Percentiles rank a stretch among this genome's conserved stretches.
Evolutionary conservation across 2,113 vertebrate species (phyloP).

Genomic region (Eulemur macaco): DNA sequence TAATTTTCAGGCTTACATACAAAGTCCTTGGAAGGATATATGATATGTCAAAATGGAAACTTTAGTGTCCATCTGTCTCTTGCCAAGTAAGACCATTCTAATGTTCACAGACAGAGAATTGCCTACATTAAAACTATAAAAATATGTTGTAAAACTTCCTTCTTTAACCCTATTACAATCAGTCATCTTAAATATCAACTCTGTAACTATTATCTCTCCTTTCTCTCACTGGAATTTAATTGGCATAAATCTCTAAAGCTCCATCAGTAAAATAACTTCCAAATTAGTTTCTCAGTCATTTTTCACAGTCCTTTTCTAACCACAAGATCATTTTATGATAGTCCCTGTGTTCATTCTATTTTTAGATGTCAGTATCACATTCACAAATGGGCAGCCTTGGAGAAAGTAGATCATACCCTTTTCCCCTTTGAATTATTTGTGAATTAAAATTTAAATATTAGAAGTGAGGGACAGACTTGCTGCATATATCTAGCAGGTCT

Average conservation of each 20-base stretch:
- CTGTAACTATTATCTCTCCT: not conserved
- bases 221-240: not conserved
- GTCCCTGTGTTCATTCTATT: not conserved
- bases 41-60: not conserved
- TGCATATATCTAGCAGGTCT: not conserved
- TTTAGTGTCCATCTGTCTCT: not conserved
- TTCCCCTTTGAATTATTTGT: conserved; percentile 15
- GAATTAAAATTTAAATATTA: not conserved
- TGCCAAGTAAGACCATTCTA: not conserved
- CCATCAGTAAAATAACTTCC: not conserved
- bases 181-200: not conserved
- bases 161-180: not conserved
- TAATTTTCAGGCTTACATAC: not conserved
- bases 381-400: not conserved
- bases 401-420: not conserved
- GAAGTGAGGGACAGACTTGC: not conserved
- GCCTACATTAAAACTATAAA: not conserved
- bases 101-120: not conserved
- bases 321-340: not conserved
- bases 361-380: not conserved
- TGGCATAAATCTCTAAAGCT: not conserved
- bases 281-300: not conserved
- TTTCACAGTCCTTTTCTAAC: not conserved
- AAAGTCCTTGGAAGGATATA: not conserved
- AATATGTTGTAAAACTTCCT: not conserved